Percentiles rank a stretch among this genome's conserved stretches.
phyloP scores from a whole-genome alignment of 2,797 vertebrate genomes.

The Crocodylus rhombifer region DNA sequence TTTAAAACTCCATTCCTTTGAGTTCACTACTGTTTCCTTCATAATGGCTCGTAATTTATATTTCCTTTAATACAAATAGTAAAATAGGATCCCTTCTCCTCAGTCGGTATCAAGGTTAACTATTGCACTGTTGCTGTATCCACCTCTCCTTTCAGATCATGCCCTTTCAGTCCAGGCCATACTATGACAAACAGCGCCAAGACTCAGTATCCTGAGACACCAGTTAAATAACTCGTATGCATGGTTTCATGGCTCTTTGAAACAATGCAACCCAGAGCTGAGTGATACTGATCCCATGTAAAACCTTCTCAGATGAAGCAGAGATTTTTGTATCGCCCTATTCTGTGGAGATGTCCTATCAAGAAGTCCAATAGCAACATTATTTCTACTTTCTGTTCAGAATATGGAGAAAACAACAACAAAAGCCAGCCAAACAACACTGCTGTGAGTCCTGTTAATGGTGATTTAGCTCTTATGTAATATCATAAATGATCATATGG shows the following conservation, averaged over 20 bases:
- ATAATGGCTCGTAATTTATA: not conserved
- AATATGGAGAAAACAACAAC: not conserved
- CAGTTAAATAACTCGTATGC: fast-evolving
- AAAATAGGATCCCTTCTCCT: not conserved
- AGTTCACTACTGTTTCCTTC: not conserved
- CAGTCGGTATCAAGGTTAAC: fast-evolving
- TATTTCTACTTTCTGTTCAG: not conserved
- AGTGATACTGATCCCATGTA: not conserved
- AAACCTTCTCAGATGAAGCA: not conserved
- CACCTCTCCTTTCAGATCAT: not conserved
- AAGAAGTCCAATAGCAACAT: not conserved
- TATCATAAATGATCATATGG: fast-evolving
- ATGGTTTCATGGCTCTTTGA: not conserved
- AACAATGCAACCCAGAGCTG: not conserved
- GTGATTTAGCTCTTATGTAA: fast-evolving
- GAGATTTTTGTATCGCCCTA: fast-evolving
- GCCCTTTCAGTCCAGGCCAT: not conserved
- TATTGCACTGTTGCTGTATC: not conserved
- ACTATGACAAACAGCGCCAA: slow-evolving; percentile 4
- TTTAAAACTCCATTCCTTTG: slow-evolving; percentile 1
- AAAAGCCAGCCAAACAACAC: not conserved
- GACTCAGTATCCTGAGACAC: not conserved
- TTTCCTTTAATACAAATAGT: not conserved
- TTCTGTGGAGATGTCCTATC: not conserved
- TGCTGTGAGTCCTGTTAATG: not conserved